Base-by-base conservation (phyloP, 2,888 invertebrate genomes). In the Pachycephus smyrnensis region DNA sequence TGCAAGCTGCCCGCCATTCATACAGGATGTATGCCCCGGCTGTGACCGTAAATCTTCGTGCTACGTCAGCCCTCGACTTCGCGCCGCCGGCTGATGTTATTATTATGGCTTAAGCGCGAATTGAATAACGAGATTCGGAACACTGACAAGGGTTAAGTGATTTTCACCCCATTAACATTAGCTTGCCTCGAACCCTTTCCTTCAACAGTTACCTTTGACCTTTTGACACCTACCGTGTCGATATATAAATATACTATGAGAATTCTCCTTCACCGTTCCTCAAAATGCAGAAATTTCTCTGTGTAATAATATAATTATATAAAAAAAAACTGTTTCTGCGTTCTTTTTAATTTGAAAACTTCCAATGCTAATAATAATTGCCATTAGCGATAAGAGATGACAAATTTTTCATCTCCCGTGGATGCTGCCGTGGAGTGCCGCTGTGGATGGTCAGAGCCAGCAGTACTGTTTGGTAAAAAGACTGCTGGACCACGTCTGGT, bases 1-100 rank as follows among this genome's bases (percentile, higher is more conserved):
- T 89, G 88, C 90, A 89, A 89, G 88, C 88, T 89, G 89, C 88
- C 89, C 88, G 87, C 88, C 89, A 89, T 90, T 90, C 90, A 89
- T 90, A 89, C 88, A 89, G 89, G 89, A 90, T 90, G 88, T 87
- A 89, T 87, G 89, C 87, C 78, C 86, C 85, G 85, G 84, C 84
- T 85, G 87, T 83, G 86, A 83, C 85, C 87, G 89, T 90, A 90
- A 90, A 90, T 90, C 89, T 90, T 88, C 85, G 82, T 83, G 85
- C 88, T 85, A 86, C 86, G 86, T 89, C 89, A 89, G 88, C 86
- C 85, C 87, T 86, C 83, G 87, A 86, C 85, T 86, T 84, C 68
- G 75, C 77, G 81, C 73, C 77, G 77, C 81, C 40, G 84, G 82
- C 84, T 89, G 87, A 88, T 88, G 86, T 89, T 89, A 88, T 89